Evolutionary conservation across 1,140 invertebrate species (phyloP), one percentile per base, ranked within the genome.

Genomic region (Gryon sp.): DNA sequence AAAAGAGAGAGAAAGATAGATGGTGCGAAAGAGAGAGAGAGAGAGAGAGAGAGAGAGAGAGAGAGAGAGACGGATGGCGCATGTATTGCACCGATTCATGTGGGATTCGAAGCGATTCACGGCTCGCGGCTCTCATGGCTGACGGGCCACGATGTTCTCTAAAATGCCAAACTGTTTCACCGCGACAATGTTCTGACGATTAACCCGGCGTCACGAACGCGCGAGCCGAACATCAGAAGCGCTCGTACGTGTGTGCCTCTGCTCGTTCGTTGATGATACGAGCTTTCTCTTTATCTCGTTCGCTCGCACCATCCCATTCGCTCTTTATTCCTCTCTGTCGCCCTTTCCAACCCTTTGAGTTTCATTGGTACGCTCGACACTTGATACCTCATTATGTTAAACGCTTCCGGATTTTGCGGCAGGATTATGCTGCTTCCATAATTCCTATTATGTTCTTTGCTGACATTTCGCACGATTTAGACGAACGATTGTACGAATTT

Each of bases 341-440:
- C 68, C 59, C 75, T 66, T 66, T 48, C 55, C 80, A 76, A 50
- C 57, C 76, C 79, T 82, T 81, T 80, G 63, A 78, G 36, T 78
- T 78, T 52, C 65, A 70, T 80, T 72, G 76, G 52, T 48, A 18
- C 68, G 60, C 79, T 53, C 82, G 82, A 86, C 84, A 86, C 84
- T 83, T 84, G 82, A 88, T 86, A 85, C 83, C 86, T 86, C 85
- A 87, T 87, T 87, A 87, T 84, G 85, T 87, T 87, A 87, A 88
- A 87, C 80, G 85, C 82, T 87, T 86, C 84, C 85, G 85, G 85
- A 86, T 86, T 87, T 87, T 84, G 83, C 76, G 82, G 81, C 78
- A 76, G 80, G 82, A 87, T 87, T 86, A 86, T 81, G 65, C 76
- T 77, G 76, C 70, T 77, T 76, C 78, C 50, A 63, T 69, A 68